Base-by-base conservation (phyloP, 2,113 vertebrate species). In the Emydocephalus ijimae region DNA sequence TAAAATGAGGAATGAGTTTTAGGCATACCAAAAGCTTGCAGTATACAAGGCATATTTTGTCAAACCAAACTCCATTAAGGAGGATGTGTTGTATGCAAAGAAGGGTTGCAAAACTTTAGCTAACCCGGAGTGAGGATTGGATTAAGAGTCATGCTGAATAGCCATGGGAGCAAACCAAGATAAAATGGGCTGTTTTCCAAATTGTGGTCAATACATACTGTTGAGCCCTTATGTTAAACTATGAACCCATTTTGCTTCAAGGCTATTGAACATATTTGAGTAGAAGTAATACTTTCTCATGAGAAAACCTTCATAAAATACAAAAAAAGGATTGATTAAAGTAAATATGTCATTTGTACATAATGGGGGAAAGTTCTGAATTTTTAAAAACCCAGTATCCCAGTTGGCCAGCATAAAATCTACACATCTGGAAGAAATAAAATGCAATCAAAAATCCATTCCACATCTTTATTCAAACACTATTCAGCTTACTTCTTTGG, bases 371-470 rank as follows among this genome's bases (percentile, higher is more conserved):
- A 86, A 34, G 54, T 92, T 92, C 74, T 90, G 92, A 92, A 92
- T 92, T 86, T 92, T 61, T 29, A 61, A 92, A 92, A 92, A 92
- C 88, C n/a, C 56, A 86, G 88, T 92, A 86, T 90, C 92, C 88
- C 55, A 61, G 55, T 92, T 92, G 92, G 81, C 92, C 55, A 86
- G n/a, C 74, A 90, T 85, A 92, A 90, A 90, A 86, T 86, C 74
- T 29, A 64, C 55, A 92, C 92, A 92, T 92, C 92, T 92, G 92
- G 92, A 92, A 92, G 88, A 92, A 92, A 92, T 92, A 86, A 92
- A 90, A 90, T 92, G 92, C 92, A 92, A 92, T 92, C 92, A 92
- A 92, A 92, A 92, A 90, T 85, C 90, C 92, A 93, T 93, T 93
- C 92, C 74, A 90, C 81, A 54, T 93, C 92, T 93, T 93, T 93